These are phyloP conservation scores for Seira musarum DNA, from an alignment of 2,888 invertebrate genomes.

Conservation along the genomic window DNA sequence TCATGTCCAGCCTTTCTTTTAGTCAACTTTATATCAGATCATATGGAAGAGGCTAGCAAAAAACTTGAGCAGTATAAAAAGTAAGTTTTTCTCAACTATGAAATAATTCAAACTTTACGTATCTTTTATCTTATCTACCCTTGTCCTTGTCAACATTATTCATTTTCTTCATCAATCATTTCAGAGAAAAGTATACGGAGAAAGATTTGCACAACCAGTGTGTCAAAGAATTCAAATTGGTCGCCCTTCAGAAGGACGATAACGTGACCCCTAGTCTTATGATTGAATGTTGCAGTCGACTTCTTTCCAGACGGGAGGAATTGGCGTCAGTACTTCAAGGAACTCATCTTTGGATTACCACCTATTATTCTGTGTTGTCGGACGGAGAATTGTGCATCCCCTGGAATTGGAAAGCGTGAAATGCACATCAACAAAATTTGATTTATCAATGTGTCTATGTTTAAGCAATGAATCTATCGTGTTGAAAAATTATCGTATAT, in stretches of 20 bases:
- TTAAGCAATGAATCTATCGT: too few species aligned
- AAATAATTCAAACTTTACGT: too few species aligned
- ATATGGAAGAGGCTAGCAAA: conserved; percentile 83
- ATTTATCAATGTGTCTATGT: too few species aligned
- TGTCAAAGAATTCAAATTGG: conserved; percentile 78
- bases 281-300: conserved; percentile 86
- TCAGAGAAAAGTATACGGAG: conserved; percentile 86
- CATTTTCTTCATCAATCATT: too few species aligned
- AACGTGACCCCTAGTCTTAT: conserved; percentile 91
- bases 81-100: too few species aligned
- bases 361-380: conserved; percentile 91
- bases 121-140: not conserved
- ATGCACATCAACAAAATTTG: too few species aligned
- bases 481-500: too few species aligned
- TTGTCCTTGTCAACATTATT: not conserved
- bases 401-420: conserved; percentile 92
- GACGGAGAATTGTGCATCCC: conserved; percentile 95
- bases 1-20: conserved; percentile 91
- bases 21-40: conserved; percentile 85
- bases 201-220: conserved; percentile 81
- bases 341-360: conserved; percentile 85
- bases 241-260: conserved; percentile 89
- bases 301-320: conserved; percentile 75
- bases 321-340: conserved; percentile 77
- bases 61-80: conserved; percentile 83